phyloP scores from a whole-genome alignment of 2,888 invertebrate species.

The Drosophila kanekoi region DNA sequence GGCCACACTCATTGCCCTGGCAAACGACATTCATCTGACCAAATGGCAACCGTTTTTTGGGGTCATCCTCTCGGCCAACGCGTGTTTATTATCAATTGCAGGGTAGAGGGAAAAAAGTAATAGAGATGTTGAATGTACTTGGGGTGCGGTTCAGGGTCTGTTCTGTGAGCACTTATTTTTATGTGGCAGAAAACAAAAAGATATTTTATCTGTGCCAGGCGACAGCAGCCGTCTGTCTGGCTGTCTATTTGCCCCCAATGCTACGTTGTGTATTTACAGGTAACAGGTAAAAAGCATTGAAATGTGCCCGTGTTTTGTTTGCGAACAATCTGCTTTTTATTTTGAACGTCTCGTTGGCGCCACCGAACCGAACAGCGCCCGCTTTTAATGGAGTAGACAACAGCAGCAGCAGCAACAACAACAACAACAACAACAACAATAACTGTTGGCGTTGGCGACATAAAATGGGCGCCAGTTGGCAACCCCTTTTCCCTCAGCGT shows the following conservation, averaged over 20 bases:
- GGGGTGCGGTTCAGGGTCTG: neutral
- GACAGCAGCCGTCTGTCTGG: conserved; percentile 48
- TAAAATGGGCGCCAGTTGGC: conserved; percentile 61
- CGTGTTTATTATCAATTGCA: conserved; percentile 71
- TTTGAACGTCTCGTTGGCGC: conserved; percentile 74
- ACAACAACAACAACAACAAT: conserved; percentile 23
- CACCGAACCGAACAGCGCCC: conserved; percentile 42
- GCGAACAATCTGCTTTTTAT: conserved; percentile 79
- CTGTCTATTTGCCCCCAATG: conserved; percentile 27
- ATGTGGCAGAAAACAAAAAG: conserved; percentile 47
- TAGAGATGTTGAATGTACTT: conserved; percentile 13
- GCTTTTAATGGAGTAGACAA: conserved; percentile 68
- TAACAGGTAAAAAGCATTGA: conserved; percentile 75
- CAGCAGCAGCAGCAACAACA: conserved; percentile 35
- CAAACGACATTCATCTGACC: conserved; percentile 49
- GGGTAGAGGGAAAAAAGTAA: neutral
- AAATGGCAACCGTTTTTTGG: conserved; percentile 49
- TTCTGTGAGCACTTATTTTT: conserved; percentile 59
- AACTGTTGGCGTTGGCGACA: conserved; percentile 63
- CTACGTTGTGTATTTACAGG: conserved; percentile 63
- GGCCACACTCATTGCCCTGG: conserved; percentile 14
- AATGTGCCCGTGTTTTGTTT: conserved; percentile 76
- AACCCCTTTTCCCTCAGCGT: neutral
- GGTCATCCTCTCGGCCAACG: conserved; percentile 37
- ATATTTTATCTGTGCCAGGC: conserved; percentile 63